Evolutionary conservation across 1,140 invertebrate species (phyloP).

Genomic region (Bombus superbus): DNA sequence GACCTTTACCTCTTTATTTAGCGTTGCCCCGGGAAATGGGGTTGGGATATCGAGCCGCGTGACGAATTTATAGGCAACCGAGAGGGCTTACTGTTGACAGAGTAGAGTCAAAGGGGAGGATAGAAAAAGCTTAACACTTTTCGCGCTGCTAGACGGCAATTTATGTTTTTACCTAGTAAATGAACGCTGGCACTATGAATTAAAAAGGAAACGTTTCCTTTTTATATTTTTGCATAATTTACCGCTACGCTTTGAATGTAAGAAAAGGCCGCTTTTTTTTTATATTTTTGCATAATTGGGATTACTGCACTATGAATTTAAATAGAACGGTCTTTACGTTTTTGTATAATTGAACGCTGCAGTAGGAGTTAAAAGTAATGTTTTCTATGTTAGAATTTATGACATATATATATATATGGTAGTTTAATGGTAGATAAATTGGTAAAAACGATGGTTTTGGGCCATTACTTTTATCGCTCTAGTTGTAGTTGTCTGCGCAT

Average conservation of each 20-base stretch:
- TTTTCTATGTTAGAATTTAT: too few relatives aligned
- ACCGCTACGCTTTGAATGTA: neutral
- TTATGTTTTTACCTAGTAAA: neutral
- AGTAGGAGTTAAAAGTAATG: too few relatives aligned
- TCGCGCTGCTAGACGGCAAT: neutral
- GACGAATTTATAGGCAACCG: conserved; percentile 18
- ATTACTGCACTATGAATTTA: neutral
- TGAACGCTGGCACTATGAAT: neutral
- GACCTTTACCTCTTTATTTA: conserved; percentile 28
- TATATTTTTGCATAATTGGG: neutral
- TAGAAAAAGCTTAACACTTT: neutral
- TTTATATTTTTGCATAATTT: neutral
- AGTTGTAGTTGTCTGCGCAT: too few relatives aligned
- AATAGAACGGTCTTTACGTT: too few relatives aligned
- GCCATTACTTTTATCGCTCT: too few relatives aligned
- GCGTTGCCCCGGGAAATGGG: conserved; percentile 1
- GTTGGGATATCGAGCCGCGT: neutral
- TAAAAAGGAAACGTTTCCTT: neutral
- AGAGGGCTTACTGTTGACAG: neutral
- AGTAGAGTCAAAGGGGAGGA: neutral
- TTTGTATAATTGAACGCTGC: too few relatives aligned
- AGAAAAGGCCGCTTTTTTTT: neutral
- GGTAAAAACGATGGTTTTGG: too few relatives aligned
- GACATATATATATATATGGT: too few relatives aligned
- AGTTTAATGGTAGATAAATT: too few relatives aligned